Conservation (phyloP, 2,113 vertebrate genomes). For the Passer montanus region DNA sequence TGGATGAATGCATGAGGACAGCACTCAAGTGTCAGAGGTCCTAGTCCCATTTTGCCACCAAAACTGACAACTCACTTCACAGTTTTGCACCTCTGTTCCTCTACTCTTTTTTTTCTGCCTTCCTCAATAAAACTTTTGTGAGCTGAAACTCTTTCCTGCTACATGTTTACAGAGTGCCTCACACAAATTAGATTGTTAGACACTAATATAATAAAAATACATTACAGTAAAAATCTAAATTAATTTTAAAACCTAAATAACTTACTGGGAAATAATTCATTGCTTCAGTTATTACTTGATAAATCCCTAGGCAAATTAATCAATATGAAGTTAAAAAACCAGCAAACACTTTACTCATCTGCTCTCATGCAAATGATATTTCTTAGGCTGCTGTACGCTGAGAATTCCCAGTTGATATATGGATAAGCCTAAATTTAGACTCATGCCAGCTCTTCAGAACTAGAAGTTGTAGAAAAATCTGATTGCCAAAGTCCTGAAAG, state of each 20-base stretch:
- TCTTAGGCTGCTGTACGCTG: neutral
- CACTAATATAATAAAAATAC: slow-evolving; percentile 46
- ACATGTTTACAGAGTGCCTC: neutral
- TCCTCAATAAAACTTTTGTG: neutral
- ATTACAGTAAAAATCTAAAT: slow-evolving; percentile 31
- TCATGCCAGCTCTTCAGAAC: neutral
- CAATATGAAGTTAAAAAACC: neutral
- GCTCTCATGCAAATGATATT: slow-evolving; percentile 9
- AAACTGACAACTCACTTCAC: neutral
- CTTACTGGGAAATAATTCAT: slow-evolving; percentile 21
- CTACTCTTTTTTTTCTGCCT: neutral
- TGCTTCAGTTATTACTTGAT: slow-evolving; percentile 45
- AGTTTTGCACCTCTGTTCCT: neutral
- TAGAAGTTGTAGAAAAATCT: slow-evolving; percentile 16
- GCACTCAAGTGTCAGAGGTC: neutral
- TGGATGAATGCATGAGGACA: neutral
- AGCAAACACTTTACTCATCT: slow-evolving; percentile 23
- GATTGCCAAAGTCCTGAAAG: neutral
- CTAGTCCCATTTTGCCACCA: neutral
- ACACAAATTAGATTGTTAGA: slow-evolving; percentile 39
- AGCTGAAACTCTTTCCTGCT: neutral
- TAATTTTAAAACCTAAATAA: slow-evolving; percentile 38
- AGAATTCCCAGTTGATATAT: neutral
- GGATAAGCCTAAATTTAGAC: neutral
- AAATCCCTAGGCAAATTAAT: slow-evolving; percentile 58